phyloP scores from a whole-genome alignment of 2,113 vertebrate genomes.

The Arenaria interpres region DNA sequence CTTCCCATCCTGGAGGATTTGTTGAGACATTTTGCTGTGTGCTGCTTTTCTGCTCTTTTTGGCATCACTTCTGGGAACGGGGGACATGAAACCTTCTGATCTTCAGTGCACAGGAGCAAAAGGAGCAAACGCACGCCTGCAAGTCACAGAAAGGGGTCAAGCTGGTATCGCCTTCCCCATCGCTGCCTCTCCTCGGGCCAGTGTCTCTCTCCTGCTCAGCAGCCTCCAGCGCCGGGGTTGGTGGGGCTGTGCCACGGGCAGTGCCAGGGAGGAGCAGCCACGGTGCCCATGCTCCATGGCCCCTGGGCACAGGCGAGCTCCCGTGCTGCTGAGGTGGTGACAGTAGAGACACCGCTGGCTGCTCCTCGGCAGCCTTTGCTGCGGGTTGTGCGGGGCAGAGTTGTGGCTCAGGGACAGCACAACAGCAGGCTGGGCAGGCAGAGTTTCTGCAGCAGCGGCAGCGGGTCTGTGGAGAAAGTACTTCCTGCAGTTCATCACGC shows the following conservation, averaged over 20 bases:
- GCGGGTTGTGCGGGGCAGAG: rapidly evolving
- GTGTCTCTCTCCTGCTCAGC: rapidly evolving
- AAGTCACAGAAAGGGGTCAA: neutral
- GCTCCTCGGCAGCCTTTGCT: neutral
- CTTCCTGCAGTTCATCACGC: neutral
- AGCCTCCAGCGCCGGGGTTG: neutral
- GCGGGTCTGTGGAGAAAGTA: neutral
- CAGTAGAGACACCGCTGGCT: rapidly evolving
- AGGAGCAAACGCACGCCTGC: neutral
- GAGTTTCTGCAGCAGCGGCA: neutral
- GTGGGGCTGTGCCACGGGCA: neutral
- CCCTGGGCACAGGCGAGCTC: rapidly evolving
- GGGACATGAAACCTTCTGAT: neutral
- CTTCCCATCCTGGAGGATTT: neutral
- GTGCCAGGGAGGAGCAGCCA: neutral
- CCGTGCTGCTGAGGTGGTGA: rapidly evolving
- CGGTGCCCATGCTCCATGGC: rapidly evolving
- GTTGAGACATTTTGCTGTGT: neutral
- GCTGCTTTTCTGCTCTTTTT: neutral
- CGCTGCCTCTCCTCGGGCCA: rapidly evolving
- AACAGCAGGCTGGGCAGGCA: neutral
- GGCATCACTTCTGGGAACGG: neutral
- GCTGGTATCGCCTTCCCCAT: rapidly evolving
- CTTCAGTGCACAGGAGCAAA: neutral
- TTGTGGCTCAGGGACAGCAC: neutral